Evolutionary conservation across 2,888 invertebrate species (phyloP).

Genomic region (Harpalus rufipes): DNA sequence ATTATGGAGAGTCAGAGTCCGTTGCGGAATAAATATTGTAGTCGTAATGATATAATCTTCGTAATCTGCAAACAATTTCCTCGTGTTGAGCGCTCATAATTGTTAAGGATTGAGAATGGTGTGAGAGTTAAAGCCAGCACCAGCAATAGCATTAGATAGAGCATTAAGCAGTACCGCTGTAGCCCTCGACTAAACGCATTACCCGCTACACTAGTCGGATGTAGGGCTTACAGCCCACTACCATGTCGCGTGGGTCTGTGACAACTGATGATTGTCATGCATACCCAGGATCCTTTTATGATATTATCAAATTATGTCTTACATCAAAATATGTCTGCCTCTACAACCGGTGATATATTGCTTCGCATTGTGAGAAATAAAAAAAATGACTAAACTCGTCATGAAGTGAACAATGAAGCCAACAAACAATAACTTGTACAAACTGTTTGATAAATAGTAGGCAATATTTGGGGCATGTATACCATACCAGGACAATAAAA

Average conservation of each 20-base stretch:
- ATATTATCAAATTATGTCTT: constrained; percentile 18
- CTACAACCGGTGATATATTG: not conserved
- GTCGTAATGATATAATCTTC: constrained; percentile 32
- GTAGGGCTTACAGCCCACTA: not conserved
- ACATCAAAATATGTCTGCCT: not conserved
- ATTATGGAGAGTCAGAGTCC: not conserved
- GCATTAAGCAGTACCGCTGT: not conserved
- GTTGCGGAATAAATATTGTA: not conserved
- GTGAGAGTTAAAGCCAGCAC: constrained; percentile 2
- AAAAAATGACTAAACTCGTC: not conserved
- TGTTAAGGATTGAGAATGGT: constrained; percentile 14
- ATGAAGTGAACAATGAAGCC: too few relatives aligned
- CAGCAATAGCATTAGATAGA: not conserved
- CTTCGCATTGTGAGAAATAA: not conserved
- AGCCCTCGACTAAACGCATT: constrained; percentile 3
- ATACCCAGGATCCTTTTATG: not conserved
- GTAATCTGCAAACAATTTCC: constrained; percentile 32
- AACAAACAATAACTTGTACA: too few relatives aligned
- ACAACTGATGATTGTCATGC: constrained; percentile 17
- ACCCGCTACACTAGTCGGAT: constrained; percentile 2
- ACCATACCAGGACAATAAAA: too few relatives aligned
- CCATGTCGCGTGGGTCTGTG: constrained; percentile 10
- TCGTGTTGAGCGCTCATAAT: constrained; percentile 20
- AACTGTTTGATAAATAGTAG: too few relatives aligned
- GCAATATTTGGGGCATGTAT: too few relatives aligned